phyloP scores from a whole-genome alignment of 2,888 invertebrate species.

The Chydorus sphaericus region DNA sequence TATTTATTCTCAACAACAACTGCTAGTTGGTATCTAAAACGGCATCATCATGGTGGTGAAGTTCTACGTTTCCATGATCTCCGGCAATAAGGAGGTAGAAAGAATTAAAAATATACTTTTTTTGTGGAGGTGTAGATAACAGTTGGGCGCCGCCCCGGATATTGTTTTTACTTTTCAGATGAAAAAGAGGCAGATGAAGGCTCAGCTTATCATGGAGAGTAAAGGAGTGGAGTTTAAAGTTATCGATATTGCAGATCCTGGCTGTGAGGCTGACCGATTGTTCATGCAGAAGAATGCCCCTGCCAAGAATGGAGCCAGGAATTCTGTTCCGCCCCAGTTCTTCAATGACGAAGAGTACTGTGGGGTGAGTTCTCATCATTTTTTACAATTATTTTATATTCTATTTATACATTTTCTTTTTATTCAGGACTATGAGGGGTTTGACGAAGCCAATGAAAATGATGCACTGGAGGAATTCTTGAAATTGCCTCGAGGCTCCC shows the following conservation, averaged over 20 bases:
- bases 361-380: slow-evolving; percentile 48
- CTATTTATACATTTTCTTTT: slow-evolving; percentile 25
- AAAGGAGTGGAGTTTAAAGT: slow-evolving; percentile 75
- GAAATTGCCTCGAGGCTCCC: slow-evolving; percentile 37
- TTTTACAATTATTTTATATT: not conserved
- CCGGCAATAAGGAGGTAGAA: slow-evolving; percentile 84
- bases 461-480: slow-evolving; percentile 78
- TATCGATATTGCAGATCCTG: slow-evolving; percentile 90
- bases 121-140: not conserved
- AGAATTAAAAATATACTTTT: slow-evolving; percentile 10
- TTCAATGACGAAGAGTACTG: slow-evolving; percentile 75
- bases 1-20: too few species aligned
- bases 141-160: not conserved
- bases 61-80: slow-evolving; percentile 81
- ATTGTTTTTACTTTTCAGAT: slow-evolving; percentile 45
- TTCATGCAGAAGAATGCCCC: slow-evolving; percentile 71
- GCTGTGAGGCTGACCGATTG: slow-evolving; percentile 70
- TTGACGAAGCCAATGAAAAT: slow-evolving; percentile 79
- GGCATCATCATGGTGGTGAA: slow-evolving; percentile 66
- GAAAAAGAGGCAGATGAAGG: slow-evolving; percentile 87
- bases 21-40: too few species aligned
- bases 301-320: slow-evolving; percentile 47
- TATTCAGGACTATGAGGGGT: slow-evolving; percentile 75
- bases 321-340: slow-evolving; percentile 81
- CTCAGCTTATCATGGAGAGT: slow-evolving; percentile 83